phyloP scores from a whole-genome alignment of 2,888 invertebrate species.

The Himalopsyche kuldschensis region DNA sequence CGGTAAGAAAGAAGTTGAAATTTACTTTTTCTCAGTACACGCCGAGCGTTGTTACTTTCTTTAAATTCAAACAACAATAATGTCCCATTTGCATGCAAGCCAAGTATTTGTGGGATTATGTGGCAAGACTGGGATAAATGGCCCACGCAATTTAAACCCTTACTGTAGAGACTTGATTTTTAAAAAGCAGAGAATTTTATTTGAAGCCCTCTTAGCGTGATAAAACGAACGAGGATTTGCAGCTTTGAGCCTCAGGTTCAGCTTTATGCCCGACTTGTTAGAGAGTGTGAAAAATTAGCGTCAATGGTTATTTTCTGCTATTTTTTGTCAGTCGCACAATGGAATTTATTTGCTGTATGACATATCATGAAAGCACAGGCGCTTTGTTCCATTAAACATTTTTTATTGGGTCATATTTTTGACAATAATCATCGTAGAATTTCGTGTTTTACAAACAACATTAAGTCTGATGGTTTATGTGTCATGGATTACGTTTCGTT shows the following conservation, averaged over 20 bases:
- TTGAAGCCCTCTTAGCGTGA: constrained; percentile 13
- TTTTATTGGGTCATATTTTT: not conserved
- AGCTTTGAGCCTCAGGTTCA: not conserved
- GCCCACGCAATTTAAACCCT: constrained; percentile 36
- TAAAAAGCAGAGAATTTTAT: constrained; percentile 29
- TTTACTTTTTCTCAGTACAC: not conserved
- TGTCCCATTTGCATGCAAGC: constrained; percentile 38
- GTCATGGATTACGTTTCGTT: too few relatives aligned
- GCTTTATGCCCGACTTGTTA: not conserved
- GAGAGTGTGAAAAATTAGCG: not conserved
- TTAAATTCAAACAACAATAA: constrained; percentile 20
- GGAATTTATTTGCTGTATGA: not conserved
- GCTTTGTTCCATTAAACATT: not conserved
- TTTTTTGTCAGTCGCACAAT: not conserved
- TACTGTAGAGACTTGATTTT: constrained; percentile 30
- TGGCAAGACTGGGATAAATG: constrained; percentile 37
- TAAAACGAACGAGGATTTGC: constrained; percentile 21
- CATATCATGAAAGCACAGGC: not conserved
- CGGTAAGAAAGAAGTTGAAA: not conserved
- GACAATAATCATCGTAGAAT: not conserved
- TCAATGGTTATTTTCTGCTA: not conserved
- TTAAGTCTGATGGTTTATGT: not conserved
- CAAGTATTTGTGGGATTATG: constrained; percentile 35
- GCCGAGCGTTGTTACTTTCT: not conserved
- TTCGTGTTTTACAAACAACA: not conserved